Base-by-base conservation (phyloP, 2,888 invertebrate species). In the Ophraella communa region DNA sequence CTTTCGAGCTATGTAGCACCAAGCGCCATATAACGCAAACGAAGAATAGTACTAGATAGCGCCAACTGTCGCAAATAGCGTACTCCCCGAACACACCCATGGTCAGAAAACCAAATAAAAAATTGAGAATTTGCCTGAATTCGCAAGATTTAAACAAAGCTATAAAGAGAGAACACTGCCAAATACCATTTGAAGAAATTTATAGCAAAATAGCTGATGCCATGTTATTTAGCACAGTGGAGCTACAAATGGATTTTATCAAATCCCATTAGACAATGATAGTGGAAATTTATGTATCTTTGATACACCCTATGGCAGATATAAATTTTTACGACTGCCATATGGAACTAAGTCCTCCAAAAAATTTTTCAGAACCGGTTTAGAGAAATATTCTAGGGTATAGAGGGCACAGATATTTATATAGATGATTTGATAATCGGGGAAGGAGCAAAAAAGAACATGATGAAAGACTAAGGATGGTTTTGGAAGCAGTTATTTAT, bases 391-490 rank as follows among this genome's bases (percentile, higher is more conserved):
- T n/a, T n/a, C n/a, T n/a, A n/a, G 3, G 30, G 10, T 11, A 42
- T 14, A 10, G 21, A 23, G 24, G 20, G 5, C 1, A n/a, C 8
- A 18, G 11, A 39, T 11, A 14, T 42, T 4, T 55, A 35, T 3
- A 55, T 35, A 1, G 76, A 78, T 67, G 75, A 77, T 65, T 54
- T 78, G 3, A 44, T 77, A 18, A 45, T 77, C 5, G 74, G 60
- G 53, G 75, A 11, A 33, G 11, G 11, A 33, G 11, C 11, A 33
- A 33, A 33, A 33, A 68, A 57, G 72, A 77, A 65, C 73, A 76
- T 69, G 61, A 75, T 57, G 21, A 55, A 23, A 62, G 62, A 18
- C 20, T 78, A 1, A 51, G 53, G 4, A 42, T 60, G 30, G 69
- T 74, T 14, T 52, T 75, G 18, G 49, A 68, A 56, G 60, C 63